phyloP scores from a whole-genome alignment of 2,113 vertebrate species.

The Prietella phreatophila region DNA sequence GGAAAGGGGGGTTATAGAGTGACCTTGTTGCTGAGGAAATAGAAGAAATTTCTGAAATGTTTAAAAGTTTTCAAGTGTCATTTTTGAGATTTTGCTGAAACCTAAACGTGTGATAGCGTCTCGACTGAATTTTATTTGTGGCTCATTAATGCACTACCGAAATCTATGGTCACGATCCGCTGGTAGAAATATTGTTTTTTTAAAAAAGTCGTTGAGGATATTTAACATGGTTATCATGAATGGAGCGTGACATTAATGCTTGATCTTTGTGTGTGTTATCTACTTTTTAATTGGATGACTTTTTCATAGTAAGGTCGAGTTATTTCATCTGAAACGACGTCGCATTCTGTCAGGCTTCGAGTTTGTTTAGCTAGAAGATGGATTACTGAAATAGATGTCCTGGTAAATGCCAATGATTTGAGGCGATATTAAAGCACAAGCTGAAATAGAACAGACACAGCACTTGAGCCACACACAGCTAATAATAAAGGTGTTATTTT shows the following conservation, averaged over 20 bases:
- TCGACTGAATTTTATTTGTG: too few species aligned
- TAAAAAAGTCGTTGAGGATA: neutral
- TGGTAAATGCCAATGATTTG: neutral
- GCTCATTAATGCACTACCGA: neutral
- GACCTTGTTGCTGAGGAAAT: neutral
- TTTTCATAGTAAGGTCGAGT: neutral
- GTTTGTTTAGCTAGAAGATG: neutral
- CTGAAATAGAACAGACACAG: neutral
- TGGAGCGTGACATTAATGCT: neutral
- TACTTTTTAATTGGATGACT: neutral
- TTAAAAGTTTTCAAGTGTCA: too few species aligned
- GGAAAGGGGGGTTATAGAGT: neutral
- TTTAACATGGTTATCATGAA: neutral
- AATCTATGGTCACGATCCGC: neutral
- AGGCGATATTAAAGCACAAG: neutral
- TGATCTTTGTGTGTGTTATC: neutral
- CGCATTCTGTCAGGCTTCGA: neutral
- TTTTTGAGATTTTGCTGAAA: too few species aligned
- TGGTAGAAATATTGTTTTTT: neutral
- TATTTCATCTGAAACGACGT: neutral
- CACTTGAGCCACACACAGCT: neutral
- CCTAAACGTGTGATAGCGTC: too few species aligned
- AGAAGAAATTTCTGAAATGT: neutral
- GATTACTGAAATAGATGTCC: neutral
- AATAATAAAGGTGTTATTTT: slow-evolving; percentile 7